phyloP scores from a whole-genome alignment of 1,140 invertebrate genomes.

The Drosophila subpulchrella region DNA sequence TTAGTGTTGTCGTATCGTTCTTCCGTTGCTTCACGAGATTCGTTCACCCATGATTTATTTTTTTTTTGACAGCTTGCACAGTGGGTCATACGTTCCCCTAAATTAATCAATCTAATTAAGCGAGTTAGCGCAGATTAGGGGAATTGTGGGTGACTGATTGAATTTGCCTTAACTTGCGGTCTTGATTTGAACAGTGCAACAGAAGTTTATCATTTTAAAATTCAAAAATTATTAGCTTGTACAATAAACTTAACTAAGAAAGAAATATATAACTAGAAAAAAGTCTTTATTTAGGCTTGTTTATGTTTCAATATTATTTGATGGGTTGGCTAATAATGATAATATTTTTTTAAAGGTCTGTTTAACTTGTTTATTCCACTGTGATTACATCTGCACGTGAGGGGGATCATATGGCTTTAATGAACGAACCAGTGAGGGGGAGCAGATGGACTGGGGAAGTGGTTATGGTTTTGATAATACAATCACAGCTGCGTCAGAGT shows the following conservation, averaged over 20 bases:
- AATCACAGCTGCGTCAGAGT: conserved; percentile 34
- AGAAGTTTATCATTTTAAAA: background rate
- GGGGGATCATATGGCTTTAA: conserved; percentile 10
- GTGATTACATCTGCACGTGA: conserved; percentile 40
- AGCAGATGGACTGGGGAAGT: background rate
- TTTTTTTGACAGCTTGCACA: conserved; percentile 15
- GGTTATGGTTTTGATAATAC: conserved; percentile 29
- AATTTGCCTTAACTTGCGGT: background rate
- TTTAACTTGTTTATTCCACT: conserved; percentile 4
- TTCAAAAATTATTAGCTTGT: background rate
- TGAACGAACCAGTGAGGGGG: conserved; percentile 6
- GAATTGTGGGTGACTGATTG: conserved; percentile 7
- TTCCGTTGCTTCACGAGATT: conserved; percentile 50
- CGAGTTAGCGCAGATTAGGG: conserved; percentile 5
- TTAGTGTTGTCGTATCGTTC: conserved; percentile 60
- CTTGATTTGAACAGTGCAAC: background rate
- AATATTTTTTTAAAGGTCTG: background rate
- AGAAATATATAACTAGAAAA: no score
- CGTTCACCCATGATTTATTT: conserved; percentile 52
- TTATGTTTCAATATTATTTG: no score
- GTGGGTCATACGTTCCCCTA: conserved; percentile 21
- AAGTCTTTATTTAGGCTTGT: no score
- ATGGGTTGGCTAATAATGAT: background rate
- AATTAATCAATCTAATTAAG: conserved; percentile 26
- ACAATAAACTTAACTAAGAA: no score